Evolutionary conservation across 2,888 invertebrate genomes (phyloP).

Genomic region (Aplocera efformata): DNA sequence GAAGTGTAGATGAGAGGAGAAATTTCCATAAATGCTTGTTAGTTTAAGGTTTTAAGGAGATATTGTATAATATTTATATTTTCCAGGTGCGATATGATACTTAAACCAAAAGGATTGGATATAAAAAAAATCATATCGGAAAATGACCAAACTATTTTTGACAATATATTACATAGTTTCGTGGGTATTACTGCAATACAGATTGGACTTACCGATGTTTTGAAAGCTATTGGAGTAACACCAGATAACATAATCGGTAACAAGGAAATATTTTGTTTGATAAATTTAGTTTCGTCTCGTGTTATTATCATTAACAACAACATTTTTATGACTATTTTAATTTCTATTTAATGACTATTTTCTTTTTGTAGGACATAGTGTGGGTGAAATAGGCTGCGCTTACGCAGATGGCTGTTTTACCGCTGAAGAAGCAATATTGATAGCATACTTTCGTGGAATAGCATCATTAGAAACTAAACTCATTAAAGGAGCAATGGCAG

Average conservation of each 20-base stretch:
- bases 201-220: conserved; percentile 66
- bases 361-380: conserved; percentile 64
- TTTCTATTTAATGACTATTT: too few species aligned
- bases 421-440: conserved; percentile 88
- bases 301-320: too few species aligned
- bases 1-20: too few species aligned
- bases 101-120: conserved; percentile 82
- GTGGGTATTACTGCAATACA: conserved; percentile 86
- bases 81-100: conserved; percentile 75
- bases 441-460: conserved; percentile 88
- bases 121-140: conserved; percentile 82
- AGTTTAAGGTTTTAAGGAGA: too few species aligned
- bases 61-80: too few species aligned
- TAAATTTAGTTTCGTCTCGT: too few species aligned
- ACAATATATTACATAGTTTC: conserved; percentile 84
- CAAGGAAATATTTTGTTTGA: too few species aligned
- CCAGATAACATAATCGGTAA: conserved; percentile 88
- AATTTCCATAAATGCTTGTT: too few species aligned
- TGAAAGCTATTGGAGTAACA: conserved; percentile 75
- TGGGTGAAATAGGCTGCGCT: conserved; percentile 90
- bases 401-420: conserved; percentile 84
- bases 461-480: conserved; percentile 83
- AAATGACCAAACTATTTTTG: conserved; percentile 81
- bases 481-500: conserved; percentile 91
- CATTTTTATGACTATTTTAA: too few species aligned